Percentiles rank a stretch among this genome's conserved stretches.
These are phyloP conservation scores for Phytoseiulus persimilis DNA, from an alignment of 2,888 invertebrate species.

Conservation along the genomic window DNA sequence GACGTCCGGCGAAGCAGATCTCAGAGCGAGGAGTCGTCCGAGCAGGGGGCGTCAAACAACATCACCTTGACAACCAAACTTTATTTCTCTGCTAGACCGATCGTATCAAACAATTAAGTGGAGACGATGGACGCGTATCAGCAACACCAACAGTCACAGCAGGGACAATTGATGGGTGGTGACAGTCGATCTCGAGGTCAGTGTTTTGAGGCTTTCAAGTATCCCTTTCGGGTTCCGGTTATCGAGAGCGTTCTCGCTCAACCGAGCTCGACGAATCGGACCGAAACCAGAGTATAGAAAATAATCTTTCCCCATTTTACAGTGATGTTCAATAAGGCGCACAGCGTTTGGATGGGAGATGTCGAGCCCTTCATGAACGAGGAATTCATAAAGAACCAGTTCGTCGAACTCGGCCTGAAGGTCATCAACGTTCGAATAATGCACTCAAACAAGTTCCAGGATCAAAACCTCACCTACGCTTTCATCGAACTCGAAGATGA, in stretches of 20 bases:
- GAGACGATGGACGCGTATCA: neutral
- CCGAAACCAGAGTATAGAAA: too few relatives aligned
- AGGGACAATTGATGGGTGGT: slow-evolving; percentile 17
- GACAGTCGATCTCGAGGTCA: slow-evolving; percentile 23
- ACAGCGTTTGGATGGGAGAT: slow-evolving; percentile 34
- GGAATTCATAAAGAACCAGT: slow-evolving; percentile 16
- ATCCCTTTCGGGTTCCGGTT: too few relatives aligned
- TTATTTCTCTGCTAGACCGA: neutral
- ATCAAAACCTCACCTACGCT: slow-evolving; percentile 22
- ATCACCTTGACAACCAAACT: neutral
- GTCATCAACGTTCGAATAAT: slow-evolving; percentile 25
- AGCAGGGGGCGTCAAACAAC: neutral
- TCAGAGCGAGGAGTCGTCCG: neutral
- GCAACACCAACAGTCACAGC: slow-evolving; percentile 25
- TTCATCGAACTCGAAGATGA: slow-evolving; percentile 36
- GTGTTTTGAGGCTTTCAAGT: neutral
- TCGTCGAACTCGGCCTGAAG: slow-evolving; percentile 23
- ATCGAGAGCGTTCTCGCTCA: too few relatives aligned
- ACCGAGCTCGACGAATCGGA: too few relatives aligned
- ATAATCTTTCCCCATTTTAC: neutral
- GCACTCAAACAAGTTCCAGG: slow-evolving; percentile 32
- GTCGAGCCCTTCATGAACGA: slow-evolving; percentile 35
- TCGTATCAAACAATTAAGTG: neutral
- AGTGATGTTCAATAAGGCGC: slow-evolving; percentile 31
- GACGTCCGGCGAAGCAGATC: neutral